These are phyloP conservation scores for Yoshiicerus persimilis DNA, from an alignment of 1,140 invertebrate species.

Conservation along the genomic window DNA sequence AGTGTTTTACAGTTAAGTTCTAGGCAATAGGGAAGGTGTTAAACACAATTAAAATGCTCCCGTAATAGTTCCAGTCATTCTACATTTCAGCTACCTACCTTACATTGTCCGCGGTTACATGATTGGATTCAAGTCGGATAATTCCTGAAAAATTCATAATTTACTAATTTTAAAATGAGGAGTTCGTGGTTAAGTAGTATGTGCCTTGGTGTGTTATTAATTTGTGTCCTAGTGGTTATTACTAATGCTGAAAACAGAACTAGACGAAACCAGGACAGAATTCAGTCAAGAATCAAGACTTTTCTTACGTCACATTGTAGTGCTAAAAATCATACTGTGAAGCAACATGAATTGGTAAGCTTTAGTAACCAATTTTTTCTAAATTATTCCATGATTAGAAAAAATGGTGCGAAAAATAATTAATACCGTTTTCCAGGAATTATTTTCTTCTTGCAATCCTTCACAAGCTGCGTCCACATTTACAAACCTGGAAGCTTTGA, in stretches of 20 bases:
- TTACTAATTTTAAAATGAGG: neutral
- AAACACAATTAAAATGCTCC: too few relatives aligned
- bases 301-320: constrained; percentile 24
- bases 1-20: neutral
- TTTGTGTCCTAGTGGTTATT: neutral
- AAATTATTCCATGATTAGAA: neutral
- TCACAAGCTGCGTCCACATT: constrained; percentile 19
- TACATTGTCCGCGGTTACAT: too few relatives aligned
- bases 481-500: constrained; percentile 17
- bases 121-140: neutral
- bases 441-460: constrained; percentile 26
- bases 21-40: too few relatives aligned
- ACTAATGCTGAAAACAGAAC: neutral
- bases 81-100: too few relatives aligned
- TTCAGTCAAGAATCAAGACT: constrained; percentile 19
- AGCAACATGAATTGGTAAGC: constrained; percentile 29
- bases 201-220: neutral
- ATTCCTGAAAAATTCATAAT: neutral
- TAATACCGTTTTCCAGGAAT: neutral
- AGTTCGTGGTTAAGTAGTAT: neutral
- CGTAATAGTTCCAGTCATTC: too few relatives aligned
- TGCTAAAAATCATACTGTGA: constrained; percentile 24
- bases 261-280: neutral
- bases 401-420: neutral
- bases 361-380: neutral